Conservation (phyloP, 2,113 vertebrate genomes). For the Pelobates fuscus region DNA sequence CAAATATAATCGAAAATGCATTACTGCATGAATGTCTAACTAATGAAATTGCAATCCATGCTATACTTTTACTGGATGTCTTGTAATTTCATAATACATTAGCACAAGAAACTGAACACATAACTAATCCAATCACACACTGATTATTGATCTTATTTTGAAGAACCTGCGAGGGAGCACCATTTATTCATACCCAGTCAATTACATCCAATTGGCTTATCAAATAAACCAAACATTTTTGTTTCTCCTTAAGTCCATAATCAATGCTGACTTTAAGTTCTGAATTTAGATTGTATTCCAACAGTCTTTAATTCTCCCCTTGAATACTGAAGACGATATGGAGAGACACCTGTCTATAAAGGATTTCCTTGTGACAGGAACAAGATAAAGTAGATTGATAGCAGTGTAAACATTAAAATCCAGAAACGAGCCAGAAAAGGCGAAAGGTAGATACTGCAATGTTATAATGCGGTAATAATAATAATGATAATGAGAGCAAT, state of each 20-base stretch:
- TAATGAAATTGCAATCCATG: slow-evolving; percentile 75
- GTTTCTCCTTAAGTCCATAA: slow-evolving; percentile 80
- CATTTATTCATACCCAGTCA: slow-evolving; percentile 80
- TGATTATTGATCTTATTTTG: slow-evolving; percentile 88
- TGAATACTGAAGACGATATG: slow-evolving; percentile 60
- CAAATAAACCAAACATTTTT: slow-evolving; percentile 96
- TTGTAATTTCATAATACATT: slow-evolving; percentile 95
- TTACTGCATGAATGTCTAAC: no score
- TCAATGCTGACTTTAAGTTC: slow-evolving; percentile 83
- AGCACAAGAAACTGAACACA: slow-evolving; percentile 90
- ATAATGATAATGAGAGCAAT: no score
- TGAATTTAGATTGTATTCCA: slow-evolving; percentile 89
- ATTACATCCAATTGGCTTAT: slow-evolving; percentile 95
- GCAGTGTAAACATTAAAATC: no score
- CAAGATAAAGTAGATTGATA: slow-evolving; percentile 75
- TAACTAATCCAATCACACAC: slow-evolving; percentile 92
- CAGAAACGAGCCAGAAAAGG: no score
- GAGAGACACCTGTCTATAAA: slow-evolving; percentile 61
- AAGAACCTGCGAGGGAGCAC: slow-evolving; percentile 83
- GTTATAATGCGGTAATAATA: no score
- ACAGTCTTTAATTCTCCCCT: slow-evolving; percentile 59
- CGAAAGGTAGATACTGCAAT: no score
- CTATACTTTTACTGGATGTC: slow-evolving; percentile 68
- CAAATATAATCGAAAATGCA: no score
- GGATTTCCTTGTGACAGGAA: slow-evolving; percentile 65